A percentile compares a stretch with the other conserved stretches of the same genome.
phyloP scores from a whole-genome alignment of 92 coral and sea anemone species.

The Heteractis magnifica region DNA sequence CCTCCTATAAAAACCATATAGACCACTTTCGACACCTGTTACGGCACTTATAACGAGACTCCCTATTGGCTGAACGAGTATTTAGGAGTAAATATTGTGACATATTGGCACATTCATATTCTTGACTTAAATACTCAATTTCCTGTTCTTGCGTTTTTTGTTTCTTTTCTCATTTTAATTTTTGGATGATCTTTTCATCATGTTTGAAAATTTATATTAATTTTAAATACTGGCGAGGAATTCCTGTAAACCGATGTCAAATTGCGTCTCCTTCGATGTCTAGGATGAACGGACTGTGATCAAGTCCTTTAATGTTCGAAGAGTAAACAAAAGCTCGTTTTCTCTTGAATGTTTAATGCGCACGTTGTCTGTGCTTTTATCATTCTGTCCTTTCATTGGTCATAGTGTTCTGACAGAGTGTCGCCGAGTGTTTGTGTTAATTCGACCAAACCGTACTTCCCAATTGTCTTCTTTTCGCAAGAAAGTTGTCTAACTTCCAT shows the following conservation, averaged over 20 bases:
- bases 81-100: conserved; percentile 28
- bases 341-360: conserved; percentile 29
- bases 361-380: conserved; percentile 17
- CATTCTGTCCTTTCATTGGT: conserved; percentile 9
- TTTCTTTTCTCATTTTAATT: background rate
- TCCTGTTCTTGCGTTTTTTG: background rate
- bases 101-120: conserved; percentile 7
- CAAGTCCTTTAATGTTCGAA: conserved; percentile 23
- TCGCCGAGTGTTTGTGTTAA: background rate
- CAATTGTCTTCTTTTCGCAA: background rate
- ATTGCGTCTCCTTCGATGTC: background rate
- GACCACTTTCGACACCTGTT: conserved; percentile 65
- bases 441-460: conserved; percentile 17
- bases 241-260: background rate
- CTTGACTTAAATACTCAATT: conserved; percentile 10
- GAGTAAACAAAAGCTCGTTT: conserved; percentile 24
- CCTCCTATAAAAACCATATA: conserved; percentile 19
- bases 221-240: background rate
- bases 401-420: conserved; percentile 5
- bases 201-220: background rate
- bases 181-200: background rate
- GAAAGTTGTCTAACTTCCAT: conserved; percentile 29
- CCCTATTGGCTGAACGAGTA: conserved; percentile 60
- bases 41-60: conserved; percentile 21
- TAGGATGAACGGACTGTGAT: conserved; percentile 8